phyloP scores from a whole-genome alignment of 2,797 vertebrate genomes.

The Pterois miles region DNA sequence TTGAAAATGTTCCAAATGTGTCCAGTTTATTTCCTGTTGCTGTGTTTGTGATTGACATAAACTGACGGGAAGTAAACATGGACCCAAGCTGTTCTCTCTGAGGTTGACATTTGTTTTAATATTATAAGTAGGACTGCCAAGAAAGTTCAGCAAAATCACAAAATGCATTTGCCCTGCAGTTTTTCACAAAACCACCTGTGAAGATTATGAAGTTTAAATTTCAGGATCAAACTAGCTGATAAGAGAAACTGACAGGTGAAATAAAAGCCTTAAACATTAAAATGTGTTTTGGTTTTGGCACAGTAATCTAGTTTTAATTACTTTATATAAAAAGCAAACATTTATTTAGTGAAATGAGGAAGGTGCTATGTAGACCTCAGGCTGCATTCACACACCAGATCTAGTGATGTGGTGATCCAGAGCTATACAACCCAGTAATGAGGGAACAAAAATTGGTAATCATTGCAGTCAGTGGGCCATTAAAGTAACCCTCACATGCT shows the following conservation, averaged over 20 bases:
- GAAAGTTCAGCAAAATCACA: background rate
- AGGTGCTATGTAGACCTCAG: background rate
- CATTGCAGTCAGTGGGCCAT: too few relatives aligned
- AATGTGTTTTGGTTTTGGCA: background rate
- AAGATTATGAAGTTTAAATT: background rate
- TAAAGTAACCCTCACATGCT: too few relatives aligned
- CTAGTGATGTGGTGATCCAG: too few relatives aligned
- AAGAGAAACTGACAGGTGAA: background rate
- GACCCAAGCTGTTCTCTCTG: background rate
- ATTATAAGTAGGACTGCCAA: background rate
- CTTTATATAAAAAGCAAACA: background rate
- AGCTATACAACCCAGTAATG: too few relatives aligned
- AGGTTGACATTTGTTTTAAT: background rate
- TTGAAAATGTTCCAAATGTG: background rate
- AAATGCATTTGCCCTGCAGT: background rate
- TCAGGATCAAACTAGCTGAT: background rate
- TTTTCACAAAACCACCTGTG: background rate
- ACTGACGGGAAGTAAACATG: background rate
- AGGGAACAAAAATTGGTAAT: too few relatives aligned
- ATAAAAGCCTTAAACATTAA: background rate
- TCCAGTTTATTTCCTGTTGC: background rate
- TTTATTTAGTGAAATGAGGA: background rate
- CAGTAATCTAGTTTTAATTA: background rate
- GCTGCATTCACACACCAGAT: background rate
- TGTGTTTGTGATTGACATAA: background rate